Evolutionary conservation across 2,888 invertebrate species (phyloP).

Genomic region (Folsomia manolachei): DNA sequence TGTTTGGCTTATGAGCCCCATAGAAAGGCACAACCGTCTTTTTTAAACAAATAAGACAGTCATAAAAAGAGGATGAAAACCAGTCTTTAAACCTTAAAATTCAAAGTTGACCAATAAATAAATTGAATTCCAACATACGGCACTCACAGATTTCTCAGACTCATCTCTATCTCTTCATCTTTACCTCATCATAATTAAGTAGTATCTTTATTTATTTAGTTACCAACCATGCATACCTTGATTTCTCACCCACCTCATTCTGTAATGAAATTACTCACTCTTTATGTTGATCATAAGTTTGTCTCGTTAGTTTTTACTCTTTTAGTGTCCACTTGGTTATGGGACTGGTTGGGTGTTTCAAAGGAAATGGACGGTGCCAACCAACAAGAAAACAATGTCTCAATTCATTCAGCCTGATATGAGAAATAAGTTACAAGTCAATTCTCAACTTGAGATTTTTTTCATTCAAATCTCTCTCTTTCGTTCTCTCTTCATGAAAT

Average conservation of each 20-base stretch:
- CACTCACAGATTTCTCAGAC: no score
- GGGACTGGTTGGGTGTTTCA: not conserved
- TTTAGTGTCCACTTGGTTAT: not conserved
- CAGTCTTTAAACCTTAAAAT: constrained; percentile 3
- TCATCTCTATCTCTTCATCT: no score
- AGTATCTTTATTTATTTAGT: no score
- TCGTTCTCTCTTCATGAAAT: no score
- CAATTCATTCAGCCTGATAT: not conserved
- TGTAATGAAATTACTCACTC: no score
- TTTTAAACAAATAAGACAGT: not conserved
- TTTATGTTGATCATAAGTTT: not conserved
- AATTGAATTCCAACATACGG: no score
- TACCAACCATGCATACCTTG: no score
- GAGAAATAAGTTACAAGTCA: not conserved
- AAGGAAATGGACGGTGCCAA: not conserved
- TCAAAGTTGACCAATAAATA: not conserved
- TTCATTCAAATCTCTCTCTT: no score
- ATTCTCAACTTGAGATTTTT: not conserved
- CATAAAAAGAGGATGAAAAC: not conserved
- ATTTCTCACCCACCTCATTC: no score
- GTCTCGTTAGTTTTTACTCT: not conserved
- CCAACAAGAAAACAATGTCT: not conserved
- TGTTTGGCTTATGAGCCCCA: no score
- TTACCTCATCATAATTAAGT: no score
- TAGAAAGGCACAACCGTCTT: not conserved